Conservation (phyloP, 2,797 vertebrate species). For the Furcifer pardalis region DNA sequence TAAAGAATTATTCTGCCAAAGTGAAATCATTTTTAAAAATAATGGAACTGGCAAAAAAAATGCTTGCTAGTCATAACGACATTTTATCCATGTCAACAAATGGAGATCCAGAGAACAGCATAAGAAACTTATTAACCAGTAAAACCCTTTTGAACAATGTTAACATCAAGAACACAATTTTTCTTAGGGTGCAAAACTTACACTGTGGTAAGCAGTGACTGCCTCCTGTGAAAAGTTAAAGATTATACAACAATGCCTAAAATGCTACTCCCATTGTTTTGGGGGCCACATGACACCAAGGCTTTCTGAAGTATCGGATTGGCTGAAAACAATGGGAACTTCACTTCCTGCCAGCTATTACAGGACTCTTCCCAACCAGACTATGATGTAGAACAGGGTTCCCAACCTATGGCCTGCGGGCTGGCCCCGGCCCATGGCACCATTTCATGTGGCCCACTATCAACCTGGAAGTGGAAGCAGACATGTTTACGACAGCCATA, state of each 20-base stretch:
- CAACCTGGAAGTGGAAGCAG: no score
- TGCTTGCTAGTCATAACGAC: constrained; percentile 25
- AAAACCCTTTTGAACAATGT: background rate
- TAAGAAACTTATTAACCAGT: background rate
- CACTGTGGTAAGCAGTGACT: background rate
- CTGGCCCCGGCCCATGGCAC: no score
- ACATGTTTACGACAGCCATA: no score
- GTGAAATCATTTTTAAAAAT: constrained; percentile 21
- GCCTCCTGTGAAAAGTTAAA: background rate
- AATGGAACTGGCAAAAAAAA: constrained; percentile 8
- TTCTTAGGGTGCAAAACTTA: background rate
- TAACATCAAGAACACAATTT: background rate
- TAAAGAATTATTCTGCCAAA: constrained; percentile 40
- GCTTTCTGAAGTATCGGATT: no score
- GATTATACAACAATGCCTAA: background rate
- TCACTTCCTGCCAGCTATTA: background rate
- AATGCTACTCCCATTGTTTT: no score
- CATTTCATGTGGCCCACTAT: no score
- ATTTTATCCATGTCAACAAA: constrained; percentile 33
- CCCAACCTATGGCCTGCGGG: no score
- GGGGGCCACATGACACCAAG: no score
- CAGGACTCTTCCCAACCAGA: background rate
- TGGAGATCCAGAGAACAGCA: background rate
- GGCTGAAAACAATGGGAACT: background rate
- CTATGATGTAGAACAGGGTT: no score